These are phyloP conservation scores for Etheostoma nigrum DNA, from an alignment of 2,797 vertebrate species.

Conservation along the genomic window DNA sequence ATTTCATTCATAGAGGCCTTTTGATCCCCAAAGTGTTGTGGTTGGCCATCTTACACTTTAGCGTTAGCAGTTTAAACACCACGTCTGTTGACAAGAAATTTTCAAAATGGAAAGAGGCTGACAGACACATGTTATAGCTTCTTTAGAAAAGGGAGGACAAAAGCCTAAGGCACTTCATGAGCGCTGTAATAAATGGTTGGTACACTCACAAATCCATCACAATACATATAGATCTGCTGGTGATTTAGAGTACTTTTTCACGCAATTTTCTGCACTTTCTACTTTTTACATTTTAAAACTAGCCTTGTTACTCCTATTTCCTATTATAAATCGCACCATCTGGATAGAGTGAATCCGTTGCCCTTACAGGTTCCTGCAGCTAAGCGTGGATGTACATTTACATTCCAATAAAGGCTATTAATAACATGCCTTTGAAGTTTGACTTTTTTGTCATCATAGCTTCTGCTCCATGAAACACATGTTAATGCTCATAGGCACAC, in stretches of 20 bases:
- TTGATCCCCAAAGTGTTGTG: neutral
- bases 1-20: constrained; percentile 9
- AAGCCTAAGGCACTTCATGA: neutral
- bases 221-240: neutral
- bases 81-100: neutral
- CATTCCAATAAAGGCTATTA: too few relatives aligned
- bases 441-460: too few relatives aligned
- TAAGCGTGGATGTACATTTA: too few relatives aligned
- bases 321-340: too few relatives aligned
- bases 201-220: constrained; percentile 6
- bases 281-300: too few relatives aligned
- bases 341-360: too few relatives aligned
- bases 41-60: neutral
- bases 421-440: too few relatives aligned
- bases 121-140: neutral
- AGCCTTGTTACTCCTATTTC: too few relatives aligned
- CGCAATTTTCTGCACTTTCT: too few relatives aligned
- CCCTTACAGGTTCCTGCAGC: too few relatives aligned
- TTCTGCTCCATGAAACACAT: too few relatives aligned
- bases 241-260: constrained; percentile 3
- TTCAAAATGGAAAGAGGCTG: neutral
- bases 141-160: constrained; percentile 6
- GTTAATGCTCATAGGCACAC: too few relatives aligned
- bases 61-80: neutral
- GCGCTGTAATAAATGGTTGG: constrained; percentile 17